Conservation (phyloP, 1,140 invertebrate species). For the Monomorium pharaonis region DNA sequence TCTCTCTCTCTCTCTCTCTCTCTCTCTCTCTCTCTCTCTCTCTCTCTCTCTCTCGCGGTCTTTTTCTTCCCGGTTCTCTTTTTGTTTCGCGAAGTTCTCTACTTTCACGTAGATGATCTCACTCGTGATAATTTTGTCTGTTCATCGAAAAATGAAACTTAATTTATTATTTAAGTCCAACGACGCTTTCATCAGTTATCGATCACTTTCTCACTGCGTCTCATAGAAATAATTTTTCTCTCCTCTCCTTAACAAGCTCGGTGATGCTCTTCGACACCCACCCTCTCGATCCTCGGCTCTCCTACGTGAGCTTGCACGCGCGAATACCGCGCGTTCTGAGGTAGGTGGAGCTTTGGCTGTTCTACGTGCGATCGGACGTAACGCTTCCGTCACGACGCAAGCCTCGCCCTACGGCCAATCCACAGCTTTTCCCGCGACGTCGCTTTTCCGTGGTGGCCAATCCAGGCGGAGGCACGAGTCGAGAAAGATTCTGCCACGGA, state of each 20-base stretch:
- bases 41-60: background rate
- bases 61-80: background rate
- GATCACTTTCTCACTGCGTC: conserved; percentile 6
- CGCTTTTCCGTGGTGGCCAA: conserved; percentile 77
- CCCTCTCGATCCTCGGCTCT: background rate
- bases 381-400: conserved; percentile 71
- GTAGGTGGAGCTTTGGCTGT: conserved; percentile 81
- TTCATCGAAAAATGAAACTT: background rate
- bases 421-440: conserved; percentile 59
- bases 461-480: conserved; percentile 60
- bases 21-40: conserved; percentile 35
- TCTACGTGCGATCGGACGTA: conserved; percentile 53
- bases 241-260: conserved; percentile 38
- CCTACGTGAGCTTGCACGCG: conserved; percentile 32
- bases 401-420: conserved; percentile 84
- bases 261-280: conserved; percentile 18
- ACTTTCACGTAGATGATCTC: background rate
- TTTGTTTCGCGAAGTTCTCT: background rate
- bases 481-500: conserved; percentile 33
- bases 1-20: conserved; percentile 4
- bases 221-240: conserved; percentile 15
- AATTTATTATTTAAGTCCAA: background rate
- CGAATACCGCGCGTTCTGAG: conserved; percentile 62
- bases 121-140: background rate
- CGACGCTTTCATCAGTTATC: background rate